Evolutionary conservation across 2,888 invertebrate genomes (phyloP).

Genomic region (Drosophila mimica): DNA sequence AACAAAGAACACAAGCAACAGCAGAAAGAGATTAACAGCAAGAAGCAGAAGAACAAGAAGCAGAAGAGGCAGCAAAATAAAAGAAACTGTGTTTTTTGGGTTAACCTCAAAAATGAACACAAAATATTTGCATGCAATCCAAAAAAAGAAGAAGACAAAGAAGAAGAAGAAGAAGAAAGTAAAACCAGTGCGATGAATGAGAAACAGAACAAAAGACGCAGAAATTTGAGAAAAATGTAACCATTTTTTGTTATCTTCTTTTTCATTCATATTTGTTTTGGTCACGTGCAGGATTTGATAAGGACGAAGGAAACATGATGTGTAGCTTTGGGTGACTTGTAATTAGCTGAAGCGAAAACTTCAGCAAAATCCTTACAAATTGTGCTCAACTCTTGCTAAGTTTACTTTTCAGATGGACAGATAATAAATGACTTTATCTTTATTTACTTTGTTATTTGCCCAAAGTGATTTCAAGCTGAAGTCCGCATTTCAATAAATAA

Average conservation of each 20-base stretch:
- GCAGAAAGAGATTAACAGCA: constrained; percentile 27
- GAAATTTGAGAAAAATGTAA: constrained; percentile 18
- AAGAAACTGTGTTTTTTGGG: constrained; percentile 15
- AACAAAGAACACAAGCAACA: constrained; percentile 24
- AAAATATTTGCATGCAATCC: constrained; percentile 46
- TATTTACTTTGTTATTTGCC: neutral
- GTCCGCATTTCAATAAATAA: neutral
- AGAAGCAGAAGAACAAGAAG: constrained; percentile 10
- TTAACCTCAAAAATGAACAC: constrained; percentile 43
- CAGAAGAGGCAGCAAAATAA: constrained; percentile 5
- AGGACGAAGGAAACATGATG: neutral
- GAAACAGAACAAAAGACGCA: constrained; percentile 31
- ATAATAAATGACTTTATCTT: neutral
- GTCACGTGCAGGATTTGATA: neutral
- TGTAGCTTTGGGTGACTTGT: neutral
- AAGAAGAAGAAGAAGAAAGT: neutral
- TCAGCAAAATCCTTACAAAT: neutral
- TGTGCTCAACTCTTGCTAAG: neutral
- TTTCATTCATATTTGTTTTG: neutral
- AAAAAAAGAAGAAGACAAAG: neutral
- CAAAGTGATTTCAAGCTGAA: neutral
- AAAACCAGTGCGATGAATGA: constrained; percentile 24
- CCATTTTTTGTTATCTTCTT: neutral
- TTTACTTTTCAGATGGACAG: neutral
- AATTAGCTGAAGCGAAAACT: neutral